phyloP scores from a whole-genome alignment of 2,113 vertebrate genomes.

The Procavia capensis region DNA sequence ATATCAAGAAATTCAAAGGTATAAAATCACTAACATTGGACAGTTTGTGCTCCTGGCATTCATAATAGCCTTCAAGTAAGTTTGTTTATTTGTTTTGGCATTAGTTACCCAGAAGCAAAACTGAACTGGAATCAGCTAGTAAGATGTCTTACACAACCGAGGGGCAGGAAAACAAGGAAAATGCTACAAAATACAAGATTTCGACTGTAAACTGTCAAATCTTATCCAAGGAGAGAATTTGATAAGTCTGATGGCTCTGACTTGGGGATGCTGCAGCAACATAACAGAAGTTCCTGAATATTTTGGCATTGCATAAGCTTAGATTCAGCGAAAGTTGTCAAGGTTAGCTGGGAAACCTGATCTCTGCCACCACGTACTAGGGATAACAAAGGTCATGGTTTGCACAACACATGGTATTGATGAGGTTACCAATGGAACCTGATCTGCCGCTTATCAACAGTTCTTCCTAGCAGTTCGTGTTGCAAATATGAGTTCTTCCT shows the following conservation, averaged over 20 bases:
- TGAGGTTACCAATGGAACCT: too few species aligned
- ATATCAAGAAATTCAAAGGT: slow-evolving; percentile 30
- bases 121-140: background rate
- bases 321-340: slow-evolving; percentile 19
- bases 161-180: slow-evolving; percentile 1
- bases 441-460: too few species aligned
- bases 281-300: slow-evolving; percentile 9
- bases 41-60: background rate
- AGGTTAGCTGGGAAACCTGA: too few species aligned
- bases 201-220: slow-evolving; percentile 18
- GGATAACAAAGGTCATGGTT: too few species aligned
- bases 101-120: slow-evolving; percentile 42
- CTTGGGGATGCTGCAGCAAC: background rate
- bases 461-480: too few species aligned
- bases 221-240: background rate
- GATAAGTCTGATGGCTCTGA: background rate
- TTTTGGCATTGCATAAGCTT: background rate
- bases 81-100: background rate
- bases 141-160: background rate
- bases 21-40: background rate
- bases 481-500: too few species aligned
- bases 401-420: too few species aligned
- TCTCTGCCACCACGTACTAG: too few species aligned
- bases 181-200: background rate
- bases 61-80: background rate